phyloP scores from a whole-genome alignment of 2,888 invertebrate genomes.

The Plebejus argus region DNA sequence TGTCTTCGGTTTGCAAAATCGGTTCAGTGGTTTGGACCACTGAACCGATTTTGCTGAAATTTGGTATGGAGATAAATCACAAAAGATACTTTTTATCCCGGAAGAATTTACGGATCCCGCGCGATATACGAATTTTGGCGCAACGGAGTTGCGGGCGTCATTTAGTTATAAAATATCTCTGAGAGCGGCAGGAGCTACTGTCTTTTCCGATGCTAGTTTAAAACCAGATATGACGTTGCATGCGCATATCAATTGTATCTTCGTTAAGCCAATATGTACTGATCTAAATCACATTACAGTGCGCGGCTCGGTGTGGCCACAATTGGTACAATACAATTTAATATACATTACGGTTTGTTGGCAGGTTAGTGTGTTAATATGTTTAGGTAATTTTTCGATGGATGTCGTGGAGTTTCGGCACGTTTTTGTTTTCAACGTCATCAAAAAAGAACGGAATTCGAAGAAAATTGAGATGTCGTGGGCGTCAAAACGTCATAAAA shows the following conservation, averaged over 20 bases:
- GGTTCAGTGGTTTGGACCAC: too few relatives aligned
- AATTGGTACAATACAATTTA: conserved; percentile 24
- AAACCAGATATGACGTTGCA: background rate
- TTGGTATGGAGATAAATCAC: too few relatives aligned
- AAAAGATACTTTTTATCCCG: too few relatives aligned
- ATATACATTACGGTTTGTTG: conserved; percentile 18
- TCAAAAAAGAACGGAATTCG: too few relatives aligned
- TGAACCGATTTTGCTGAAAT: too few relatives aligned
- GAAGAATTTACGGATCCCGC: too few relatives aligned
- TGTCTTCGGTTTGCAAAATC: too few relatives aligned
- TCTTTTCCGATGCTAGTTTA: background rate
- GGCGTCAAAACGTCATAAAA: too few relatives aligned
- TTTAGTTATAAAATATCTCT: too few relatives aligned
- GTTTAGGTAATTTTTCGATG: background rate
- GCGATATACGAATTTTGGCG: too few relatives aligned
- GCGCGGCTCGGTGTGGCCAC: background rate
- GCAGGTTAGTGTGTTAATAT: conserved; percentile 23
- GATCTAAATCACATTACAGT: conserved; percentile 13
- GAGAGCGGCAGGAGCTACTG: background rate
- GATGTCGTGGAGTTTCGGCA: background rate
- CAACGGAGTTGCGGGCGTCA: too few relatives aligned
- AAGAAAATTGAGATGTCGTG: too few relatives aligned
- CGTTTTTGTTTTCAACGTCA: background rate
- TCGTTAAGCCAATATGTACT: conserved; percentile 2
- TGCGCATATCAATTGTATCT: conserved; percentile 18